Base-by-base conservation (phyloP, 2,113 vertebrate species). In the Mungos mungo region DNA sequence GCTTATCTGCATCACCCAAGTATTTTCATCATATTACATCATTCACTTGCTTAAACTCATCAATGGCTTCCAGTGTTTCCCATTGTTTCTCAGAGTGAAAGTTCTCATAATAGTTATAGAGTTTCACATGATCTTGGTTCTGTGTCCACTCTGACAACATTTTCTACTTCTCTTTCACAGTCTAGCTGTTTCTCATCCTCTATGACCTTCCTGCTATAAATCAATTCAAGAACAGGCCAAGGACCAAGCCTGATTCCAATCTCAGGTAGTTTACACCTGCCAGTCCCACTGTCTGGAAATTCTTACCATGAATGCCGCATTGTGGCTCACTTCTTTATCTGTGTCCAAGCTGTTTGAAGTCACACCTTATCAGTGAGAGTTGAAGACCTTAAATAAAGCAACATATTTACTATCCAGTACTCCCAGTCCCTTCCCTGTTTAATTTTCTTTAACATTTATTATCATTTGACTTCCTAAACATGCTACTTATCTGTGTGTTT, bases 161-260 rank as follows among this genome's bases (percentile, higher is more conserved):
- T 10, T 47, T 50, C 4, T 16, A 1, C 19, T 47, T 84, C 14
- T 54, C 15, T 80, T 84, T 18, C 4, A 83, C 25, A 60, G 0
- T 76, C 9, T 52, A 52, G 16, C 5, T 50, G 9, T 65, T 21
- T 52, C 33, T 90, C 13, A 47, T 72, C 19, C 18, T 11, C 31
- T 92, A 31, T 81, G 41, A 87, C 9, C 33, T 82, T 96, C 16
- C n/a, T 38, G 15, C 10, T 83, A 19, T 57, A 93, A 93, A 50
- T 72, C 21, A 87, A 14, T 38, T 21, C 31, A 25, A 50, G 0
- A 47, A 65, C 2, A 54, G 8, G 15, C 25, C 9, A 83, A 77
- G 35, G 4, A 60, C 21, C 23, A n/a, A 77, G 47, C 21, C 52
- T 23, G 60, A 8, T 68, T 83, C 16, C 35, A 21, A 80, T 77